Base-by-base conservation (phyloP, 2,113 vertebrate genomes). In the Platysternon megacephalum region DNA sequence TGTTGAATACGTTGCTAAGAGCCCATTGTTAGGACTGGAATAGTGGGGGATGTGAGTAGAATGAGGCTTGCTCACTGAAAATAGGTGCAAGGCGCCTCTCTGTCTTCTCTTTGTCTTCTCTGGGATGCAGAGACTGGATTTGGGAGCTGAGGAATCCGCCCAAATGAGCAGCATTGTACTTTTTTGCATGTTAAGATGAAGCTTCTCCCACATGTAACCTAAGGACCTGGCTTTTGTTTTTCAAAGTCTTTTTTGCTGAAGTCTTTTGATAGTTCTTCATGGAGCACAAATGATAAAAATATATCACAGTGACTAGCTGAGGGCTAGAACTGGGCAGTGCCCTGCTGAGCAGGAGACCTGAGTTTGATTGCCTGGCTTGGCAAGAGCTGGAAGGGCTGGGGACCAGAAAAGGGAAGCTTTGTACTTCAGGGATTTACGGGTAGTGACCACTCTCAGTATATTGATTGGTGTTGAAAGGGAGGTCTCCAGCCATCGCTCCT, bases 171-270 rank as follows among this genome's bases (percentile, higher is more conserved):
- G 44, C 39, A 28, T 12, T 78, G 74, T 44, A 44, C 24, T 26
- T 78, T 29, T 78, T 44, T 13, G 74, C 26, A 28, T 17, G n/a
- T 17, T 32, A 65, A 72, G 65, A 21, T 72, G 6, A 35, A 22
- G 19, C 65, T 39, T n/a, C 65, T 72, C 65, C 19, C 65, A 72
- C 65, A 11, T 39, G 16, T 72, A 72, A 22, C 35, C 65, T 39
- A 72, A 72, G 19, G 35, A 22, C n/a, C 65, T 86, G 13, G 39
- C n/a, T 86, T 82, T 79, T 48, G 65, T 39, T 72, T 28, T n/a
- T 49, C 0, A 2, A 65, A 58, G 78, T 11, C 16, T 24, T 22
- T 22, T 0, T 0, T 6, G 28, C 21, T 89, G 17, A 51, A 51
- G 42, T 12, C 35, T 58, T 19, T 4, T 8, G 0, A 0, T 7